These are phyloP conservation scores for Bicyclus anynana DNA, from an alignment of 1,140 invertebrate species.

Conservation along the genomic window DNA sequence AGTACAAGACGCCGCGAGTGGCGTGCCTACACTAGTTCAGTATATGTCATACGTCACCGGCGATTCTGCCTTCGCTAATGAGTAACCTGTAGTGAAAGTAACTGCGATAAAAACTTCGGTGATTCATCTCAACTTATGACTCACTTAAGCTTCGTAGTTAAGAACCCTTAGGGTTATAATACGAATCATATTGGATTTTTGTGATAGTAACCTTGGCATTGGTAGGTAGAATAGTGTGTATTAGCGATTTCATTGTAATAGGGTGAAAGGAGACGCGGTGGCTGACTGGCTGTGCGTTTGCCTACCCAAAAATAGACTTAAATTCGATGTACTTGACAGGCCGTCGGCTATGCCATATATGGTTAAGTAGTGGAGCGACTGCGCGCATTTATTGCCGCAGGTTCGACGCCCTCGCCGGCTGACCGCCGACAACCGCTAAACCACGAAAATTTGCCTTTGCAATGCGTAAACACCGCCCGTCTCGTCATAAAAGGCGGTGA, in stretches of 20 bases:
- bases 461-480: constrained; percentile 8
- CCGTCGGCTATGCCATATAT: constrained; percentile 67
- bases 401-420: constrained; percentile 63
- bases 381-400: constrained; percentile 58
- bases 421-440: constrained; percentile 41
- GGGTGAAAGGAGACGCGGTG: constrained; percentile 19
- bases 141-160: constrained; percentile 12
- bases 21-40: not conserved
- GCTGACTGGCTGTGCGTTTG: constrained; percentile 20
- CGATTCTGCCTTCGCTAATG: constrained; percentile 13
- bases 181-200: constrained; percentile 4
- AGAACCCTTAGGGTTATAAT: not conserved
- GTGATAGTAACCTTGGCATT: constrained; percentile 29
- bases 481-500: constrained; percentile 65
- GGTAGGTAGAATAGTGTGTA: not conserved
- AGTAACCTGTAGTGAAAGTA: constrained; percentile 23
- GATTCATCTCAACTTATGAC: constrained; percentile 21
- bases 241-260: not conserved
- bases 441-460: constrained; percentile 20
- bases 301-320: constrained; percentile 55
- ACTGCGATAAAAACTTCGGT: constrained; percentile 18
- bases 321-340: constrained; percentile 53
- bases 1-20: not conserved
- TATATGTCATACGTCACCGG: constrained; percentile 14
- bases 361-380: constrained; percentile 65